phyloP scores from a whole-genome alignment of 2,113 vertebrate genomes.

The Cyanistes caeruleus region DNA sequence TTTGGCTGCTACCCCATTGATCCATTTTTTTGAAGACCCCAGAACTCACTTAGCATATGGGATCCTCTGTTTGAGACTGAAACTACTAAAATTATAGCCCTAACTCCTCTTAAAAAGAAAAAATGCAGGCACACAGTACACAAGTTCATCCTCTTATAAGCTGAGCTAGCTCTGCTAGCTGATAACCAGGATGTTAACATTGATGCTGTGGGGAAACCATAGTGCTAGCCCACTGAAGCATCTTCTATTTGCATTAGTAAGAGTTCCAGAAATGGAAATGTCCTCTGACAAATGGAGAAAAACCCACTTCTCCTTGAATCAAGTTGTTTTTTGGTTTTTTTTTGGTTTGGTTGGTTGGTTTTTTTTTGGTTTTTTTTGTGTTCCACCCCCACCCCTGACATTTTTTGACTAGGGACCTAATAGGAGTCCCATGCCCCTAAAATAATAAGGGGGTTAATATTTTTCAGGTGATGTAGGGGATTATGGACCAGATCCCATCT shows the following conservation, averaged over 20 bases:
- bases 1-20: slow-evolving; percentile 55
- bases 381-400: no score
- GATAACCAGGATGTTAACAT: not conserved
- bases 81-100: not conserved
- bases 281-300: not conserved
- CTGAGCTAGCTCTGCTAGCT: not conserved
- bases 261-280: not conserved
- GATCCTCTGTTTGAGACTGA: not conserved
- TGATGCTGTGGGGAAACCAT: not conserved
- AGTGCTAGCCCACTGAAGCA: not conserved
- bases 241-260: not conserved
- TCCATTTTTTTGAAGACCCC: not conserved
- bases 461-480: not conserved
- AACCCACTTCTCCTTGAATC: not conserved
- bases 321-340: not conserved
- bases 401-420: not conserved
- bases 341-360: not conserved
- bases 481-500: not conserved
- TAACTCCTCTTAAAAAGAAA: not conserved
- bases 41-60: not conserved
- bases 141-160: not conserved
- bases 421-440: not conserved
- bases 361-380: not conserved
- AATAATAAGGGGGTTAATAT: not conserved
- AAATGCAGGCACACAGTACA: not conserved